Evolutionary conservation across 2,113 vertebrate genomes (phyloP).

Genomic region (Megalops atlanticus): DNA sequence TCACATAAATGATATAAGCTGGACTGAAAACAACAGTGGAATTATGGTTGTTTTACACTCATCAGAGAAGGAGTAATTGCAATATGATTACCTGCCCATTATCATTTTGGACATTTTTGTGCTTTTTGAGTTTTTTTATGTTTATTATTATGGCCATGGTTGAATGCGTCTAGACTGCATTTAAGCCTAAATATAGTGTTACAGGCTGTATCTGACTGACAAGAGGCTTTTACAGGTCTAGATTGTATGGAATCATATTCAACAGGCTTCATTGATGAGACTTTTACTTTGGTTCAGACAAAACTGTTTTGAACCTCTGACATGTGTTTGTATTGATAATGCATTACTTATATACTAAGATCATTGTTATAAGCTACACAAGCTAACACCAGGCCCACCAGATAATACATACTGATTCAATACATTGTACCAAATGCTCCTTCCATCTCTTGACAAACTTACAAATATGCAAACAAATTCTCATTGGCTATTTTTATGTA

Average conservation of each 20-base stretch:
- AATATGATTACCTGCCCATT: neutral
- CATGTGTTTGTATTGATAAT: neutral
- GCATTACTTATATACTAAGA: neutral
- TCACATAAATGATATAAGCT: no score
- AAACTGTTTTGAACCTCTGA: neutral
- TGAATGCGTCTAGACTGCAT: neutral
- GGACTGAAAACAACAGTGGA: neutral
- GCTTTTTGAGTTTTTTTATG: no score
- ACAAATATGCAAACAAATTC: constrained; percentile 1
- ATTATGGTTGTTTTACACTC: neutral
- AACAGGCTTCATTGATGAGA: neutral
- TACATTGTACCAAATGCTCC: neutral
- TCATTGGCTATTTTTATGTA: neutral
- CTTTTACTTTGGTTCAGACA: neutral
- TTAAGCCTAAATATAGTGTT: neutral
- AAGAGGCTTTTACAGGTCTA: neutral
- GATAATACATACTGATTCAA: neutral
- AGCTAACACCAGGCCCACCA: neutral
- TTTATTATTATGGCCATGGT: no score
- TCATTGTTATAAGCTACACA: neutral
- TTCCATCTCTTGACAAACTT: neutral
- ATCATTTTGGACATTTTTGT: neutral
- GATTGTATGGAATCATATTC: neutral
- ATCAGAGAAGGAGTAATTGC: neutral
- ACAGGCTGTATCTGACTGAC: neutral